A percentile compares a stretch with the other conserved stretches of the same genome.
These are phyloP conservation scores for Ia io DNA, from an alignment of 2,113 vertebrate species.

Conservation along the genomic window DNA sequence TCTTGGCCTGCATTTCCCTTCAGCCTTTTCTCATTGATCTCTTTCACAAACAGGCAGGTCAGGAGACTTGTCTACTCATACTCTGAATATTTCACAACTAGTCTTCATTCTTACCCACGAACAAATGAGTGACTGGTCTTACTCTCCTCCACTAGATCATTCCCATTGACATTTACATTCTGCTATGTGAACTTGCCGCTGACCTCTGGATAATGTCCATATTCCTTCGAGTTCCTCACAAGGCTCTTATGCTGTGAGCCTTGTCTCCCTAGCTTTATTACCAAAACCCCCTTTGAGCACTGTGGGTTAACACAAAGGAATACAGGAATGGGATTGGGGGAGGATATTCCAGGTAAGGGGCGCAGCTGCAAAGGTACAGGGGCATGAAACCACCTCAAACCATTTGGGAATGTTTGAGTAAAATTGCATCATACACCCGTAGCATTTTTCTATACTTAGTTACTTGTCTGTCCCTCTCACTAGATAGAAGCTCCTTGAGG, in stretches of 20 bases:
- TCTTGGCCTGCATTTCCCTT: background rate
- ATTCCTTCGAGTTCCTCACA: background rate
- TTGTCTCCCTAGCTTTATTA: background rate
- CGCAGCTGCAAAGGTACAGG: background rate
- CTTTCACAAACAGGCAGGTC: background rate
- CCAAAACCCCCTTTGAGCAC: slow-evolving; percentile 5
- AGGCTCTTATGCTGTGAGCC: background rate
- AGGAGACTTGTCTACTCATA: background rate
- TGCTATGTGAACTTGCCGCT: background rate
- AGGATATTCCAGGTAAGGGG: background rate
- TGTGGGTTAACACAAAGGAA: background rate
- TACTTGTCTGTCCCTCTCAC: background rate
- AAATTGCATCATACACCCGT: background rate
- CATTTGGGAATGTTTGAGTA: background rate
- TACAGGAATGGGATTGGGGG: background rate
- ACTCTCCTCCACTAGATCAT: background rate
- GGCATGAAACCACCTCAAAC: background rate
- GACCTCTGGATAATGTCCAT: background rate
- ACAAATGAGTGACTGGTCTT: background rate
- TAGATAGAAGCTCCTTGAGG: background rate
- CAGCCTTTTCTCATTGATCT: background rate
- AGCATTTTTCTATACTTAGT: background rate
- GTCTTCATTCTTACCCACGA: background rate
- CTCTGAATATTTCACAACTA: background rate
- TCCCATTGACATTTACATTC: background rate